phyloP scores from a whole-genome alignment of 2,113 vertebrate genomes.

The Dicentrarchus labrax region DNA sequence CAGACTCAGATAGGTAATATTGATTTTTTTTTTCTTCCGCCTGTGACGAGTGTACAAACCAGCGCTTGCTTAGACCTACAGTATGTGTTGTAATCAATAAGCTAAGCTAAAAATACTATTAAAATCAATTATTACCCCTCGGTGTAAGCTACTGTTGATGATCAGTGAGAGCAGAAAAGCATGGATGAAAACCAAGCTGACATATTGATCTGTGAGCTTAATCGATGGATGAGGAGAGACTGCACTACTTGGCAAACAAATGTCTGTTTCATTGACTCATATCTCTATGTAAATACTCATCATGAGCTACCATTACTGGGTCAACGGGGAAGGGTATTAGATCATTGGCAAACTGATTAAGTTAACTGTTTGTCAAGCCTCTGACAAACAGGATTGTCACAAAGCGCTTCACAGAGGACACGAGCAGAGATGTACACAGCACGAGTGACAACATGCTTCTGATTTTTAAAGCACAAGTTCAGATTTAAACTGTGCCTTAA shows the following conservation, averaged over 20 bases:
- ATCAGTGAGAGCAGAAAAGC: slow-evolving; percentile 51
- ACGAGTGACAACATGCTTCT: background rate
- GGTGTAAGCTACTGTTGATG: slow-evolving; percentile 62
- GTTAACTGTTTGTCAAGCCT: slow-evolving; percentile 56
- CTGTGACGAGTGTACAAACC: slow-evolving; percentile 56
- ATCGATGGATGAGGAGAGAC: slow-evolving; percentile 58
- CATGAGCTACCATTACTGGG: slow-evolving; percentile 63
- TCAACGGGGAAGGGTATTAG: slow-evolving; percentile 54
- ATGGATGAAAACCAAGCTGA: slow-evolving; percentile 66
- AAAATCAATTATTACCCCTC: slow-evolving; percentile 71
- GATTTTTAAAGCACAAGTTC: background rate
- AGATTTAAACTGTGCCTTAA: background rate
- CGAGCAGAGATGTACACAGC: background rate
- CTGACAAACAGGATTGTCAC: slow-evolving; percentile 39
- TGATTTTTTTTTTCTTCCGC: slow-evolving; percentile 47
- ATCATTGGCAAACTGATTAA: slow-evolving; percentile 74
- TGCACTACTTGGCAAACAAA: slow-evolving; percentile 63
- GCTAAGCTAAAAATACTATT: slow-evolving; percentile 75
- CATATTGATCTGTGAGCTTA: slow-evolving; percentile 65
- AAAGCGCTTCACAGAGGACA: slow-evolving; percentile 20
- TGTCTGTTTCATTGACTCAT: slow-evolving; percentile 65
- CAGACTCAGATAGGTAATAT: slow-evolving; percentile 50
- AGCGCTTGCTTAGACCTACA: slow-evolving; percentile 36
- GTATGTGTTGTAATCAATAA: slow-evolving; percentile 66
- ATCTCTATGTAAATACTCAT: slow-evolving; percentile 65